phyloP scores from a whole-genome alignment of 2,888 invertebrate genomes.

The Andrena hattorfiana region DNA sequence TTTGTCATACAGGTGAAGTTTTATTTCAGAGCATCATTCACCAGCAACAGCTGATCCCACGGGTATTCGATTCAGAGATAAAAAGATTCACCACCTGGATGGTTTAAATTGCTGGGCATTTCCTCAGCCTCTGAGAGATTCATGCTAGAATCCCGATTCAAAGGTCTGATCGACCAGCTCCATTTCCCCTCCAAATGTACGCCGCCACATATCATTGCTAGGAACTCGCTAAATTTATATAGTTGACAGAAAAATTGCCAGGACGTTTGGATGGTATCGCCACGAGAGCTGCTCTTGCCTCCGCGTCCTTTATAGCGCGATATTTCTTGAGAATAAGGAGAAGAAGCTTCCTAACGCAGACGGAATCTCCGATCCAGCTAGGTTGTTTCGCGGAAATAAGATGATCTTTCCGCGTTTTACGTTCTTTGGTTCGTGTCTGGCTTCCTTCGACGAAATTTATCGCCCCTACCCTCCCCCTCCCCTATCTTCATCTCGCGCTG shows the following conservation, averaged over 20 bases:
- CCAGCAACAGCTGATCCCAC: no score
- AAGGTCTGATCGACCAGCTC: not conserved
- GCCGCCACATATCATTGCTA: not conserved
- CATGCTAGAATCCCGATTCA: not conserved
- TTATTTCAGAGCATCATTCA: no score
- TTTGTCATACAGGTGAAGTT: no score
- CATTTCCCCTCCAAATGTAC: not conserved
- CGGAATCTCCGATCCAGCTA: conserved; percentile 35
- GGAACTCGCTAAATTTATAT: conserved; percentile 19
- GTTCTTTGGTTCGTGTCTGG: conserved; percentile 55
- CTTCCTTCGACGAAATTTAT: conserved; percentile 67
- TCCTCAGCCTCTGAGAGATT: not conserved
- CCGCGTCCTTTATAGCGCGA: conserved; percentile 15
- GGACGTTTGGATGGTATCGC: conserved; percentile 8
- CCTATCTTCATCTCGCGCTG: not conserved
- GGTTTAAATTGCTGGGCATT: not conserved
- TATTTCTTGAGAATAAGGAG: conserved; percentile 24
- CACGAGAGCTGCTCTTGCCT: not conserved
- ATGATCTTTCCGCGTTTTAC: conserved; percentile 63
- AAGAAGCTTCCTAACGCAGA: conserved; percentile 24
- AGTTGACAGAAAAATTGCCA: conserved; percentile 13
- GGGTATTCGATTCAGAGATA: no score
- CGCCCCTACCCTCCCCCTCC: conserved; percentile 20
- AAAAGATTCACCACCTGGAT: no score
- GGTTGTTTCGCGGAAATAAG: conserved; percentile 58